A percentile compares a stretch with the other conserved stretches of the same genome.
Evolutionary conservation across 2,113 vertebrate species (phyloP).

Genomic region (Paraplagusia blochii): DNA sequence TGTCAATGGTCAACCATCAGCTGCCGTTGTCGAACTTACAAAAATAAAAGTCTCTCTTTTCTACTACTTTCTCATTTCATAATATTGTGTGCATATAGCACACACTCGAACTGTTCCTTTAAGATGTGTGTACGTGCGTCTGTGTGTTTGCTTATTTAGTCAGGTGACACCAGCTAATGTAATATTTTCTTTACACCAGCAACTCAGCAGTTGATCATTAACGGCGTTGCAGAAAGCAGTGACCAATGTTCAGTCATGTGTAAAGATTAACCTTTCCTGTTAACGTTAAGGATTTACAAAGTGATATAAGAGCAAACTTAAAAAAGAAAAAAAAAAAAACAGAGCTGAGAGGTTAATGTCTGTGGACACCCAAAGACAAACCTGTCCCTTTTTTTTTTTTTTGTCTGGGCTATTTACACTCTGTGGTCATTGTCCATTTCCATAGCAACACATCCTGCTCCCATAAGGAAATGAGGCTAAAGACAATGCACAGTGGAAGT

Average conservation of each 20-base stretch:
- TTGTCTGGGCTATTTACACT: conserved; percentile 56
- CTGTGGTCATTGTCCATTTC: conserved; percentile 59
- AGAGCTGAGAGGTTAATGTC: conserved; percentile 42
- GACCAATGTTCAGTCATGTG: conserved; percentile 3
- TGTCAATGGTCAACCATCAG: too few relatives aligned
- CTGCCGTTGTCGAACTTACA: too few relatives aligned
- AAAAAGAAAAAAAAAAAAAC: conserved; percentile 1
- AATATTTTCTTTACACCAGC: conserved; percentile 28
- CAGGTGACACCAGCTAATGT: conserved; percentile 52
- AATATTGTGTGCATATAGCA: too few relatives aligned
- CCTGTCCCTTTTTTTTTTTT: conserved; percentile 37
- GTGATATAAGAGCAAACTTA: too few relatives aligned
- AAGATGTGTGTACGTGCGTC: conserved; percentile 7
- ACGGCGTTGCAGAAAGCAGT: conserved; percentile 27
- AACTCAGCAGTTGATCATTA: conserved; percentile 61
- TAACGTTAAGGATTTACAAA: too few relatives aligned
- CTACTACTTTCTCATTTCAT: too few relatives aligned
- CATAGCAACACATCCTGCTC: conserved; percentile 63
- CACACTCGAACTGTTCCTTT: not conserved
- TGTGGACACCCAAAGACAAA: conserved; percentile 41
- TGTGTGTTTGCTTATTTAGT: conserved; percentile 8
- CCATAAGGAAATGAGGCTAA: conserved; percentile 38
- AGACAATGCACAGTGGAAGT: conserved; percentile 16
- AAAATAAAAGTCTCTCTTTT: too few relatives aligned
- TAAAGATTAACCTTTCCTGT: conserved; percentile 2